A percentile compares a stretch with the other conserved stretches of the same genome.
Conservation (phyloP, 2,797 vertebrate species). For the Philypnodon macrostomus region DNA sequence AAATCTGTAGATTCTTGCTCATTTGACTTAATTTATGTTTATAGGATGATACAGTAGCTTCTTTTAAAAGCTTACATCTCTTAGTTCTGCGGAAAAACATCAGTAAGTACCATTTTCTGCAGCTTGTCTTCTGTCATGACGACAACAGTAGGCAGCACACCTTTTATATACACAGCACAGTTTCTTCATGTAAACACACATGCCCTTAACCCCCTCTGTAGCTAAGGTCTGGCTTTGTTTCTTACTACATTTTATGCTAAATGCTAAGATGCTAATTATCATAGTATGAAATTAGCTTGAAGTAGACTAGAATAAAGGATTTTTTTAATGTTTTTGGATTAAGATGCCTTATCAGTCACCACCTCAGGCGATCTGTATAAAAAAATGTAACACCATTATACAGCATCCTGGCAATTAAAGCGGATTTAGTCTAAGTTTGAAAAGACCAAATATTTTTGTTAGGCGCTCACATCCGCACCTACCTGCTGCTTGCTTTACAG, state of each 20-base stretch:
- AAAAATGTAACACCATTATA: conserved; percentile 26
- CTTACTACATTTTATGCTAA: conserved; percentile 18
- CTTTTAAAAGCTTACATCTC: not conserved
- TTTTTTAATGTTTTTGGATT: conserved; percentile 21
- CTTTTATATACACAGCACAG: not conserved
- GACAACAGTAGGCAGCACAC: conserved; percentile 9
- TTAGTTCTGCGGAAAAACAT: conserved; percentile 6
- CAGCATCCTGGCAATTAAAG: conserved; percentile 34
- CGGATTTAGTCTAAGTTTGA: conserved; percentile 18
- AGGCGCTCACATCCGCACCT: conserved; percentile 24
- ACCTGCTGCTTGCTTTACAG: conserved; percentile 31
- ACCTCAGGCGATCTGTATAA: conserved; percentile 15
- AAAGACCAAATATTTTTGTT: conserved; percentile 16
- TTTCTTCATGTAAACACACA: conserved; percentile 26
- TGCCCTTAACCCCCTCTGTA: conserved; percentile 19
- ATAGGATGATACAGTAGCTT: not conserved
- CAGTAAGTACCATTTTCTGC: conserved; percentile 13
- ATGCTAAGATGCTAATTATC: conserved; percentile 22
- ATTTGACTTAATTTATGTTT: no score
- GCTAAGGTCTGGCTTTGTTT: conserved; percentile 19
- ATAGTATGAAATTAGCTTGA: conserved; percentile 22
- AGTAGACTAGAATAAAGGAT: conserved; percentile 6
- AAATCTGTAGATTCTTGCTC: no score
- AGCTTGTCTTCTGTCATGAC: conserved; percentile 30
- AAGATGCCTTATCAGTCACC: conserved; percentile 10